Conservation (phyloP, 2,888 invertebrate species). For the Synergus gifuensis region DNA sequence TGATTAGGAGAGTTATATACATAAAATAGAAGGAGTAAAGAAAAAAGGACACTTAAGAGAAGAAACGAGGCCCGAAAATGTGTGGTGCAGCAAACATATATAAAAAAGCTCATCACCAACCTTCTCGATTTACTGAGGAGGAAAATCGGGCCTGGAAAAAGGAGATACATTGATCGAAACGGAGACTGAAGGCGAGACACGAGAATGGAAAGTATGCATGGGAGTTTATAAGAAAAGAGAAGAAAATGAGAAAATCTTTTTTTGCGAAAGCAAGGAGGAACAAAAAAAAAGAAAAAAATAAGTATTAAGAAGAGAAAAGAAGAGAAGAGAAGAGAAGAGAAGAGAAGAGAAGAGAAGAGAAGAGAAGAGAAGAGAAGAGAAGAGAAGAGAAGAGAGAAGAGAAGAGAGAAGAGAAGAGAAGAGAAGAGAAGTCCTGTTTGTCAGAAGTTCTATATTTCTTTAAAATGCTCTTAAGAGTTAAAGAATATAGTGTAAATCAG, state of each 20-base stretch:
- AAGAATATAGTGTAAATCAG: background rate
- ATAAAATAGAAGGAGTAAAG: constrained; percentile 6
- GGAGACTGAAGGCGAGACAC: constrained; percentile 41
- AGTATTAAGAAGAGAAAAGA: constrained; percentile 29
- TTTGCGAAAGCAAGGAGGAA: constrained; percentile 64
- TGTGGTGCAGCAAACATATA: constrained; percentile 60
- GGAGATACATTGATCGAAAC: constrained; percentile 33
- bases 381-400: background rate
- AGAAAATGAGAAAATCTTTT: constrained; percentile 67
- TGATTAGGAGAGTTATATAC: constrained; percentile 24
- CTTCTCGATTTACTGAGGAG: constrained; percentile 45
- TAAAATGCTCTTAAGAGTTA: background rate
- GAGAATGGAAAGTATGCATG: constrained; percentile 46
- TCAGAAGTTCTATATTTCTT: constrained; percentile 26
- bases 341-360: background rate
- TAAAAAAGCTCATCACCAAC: constrained; percentile 61
- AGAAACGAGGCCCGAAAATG: constrained; percentile 39
- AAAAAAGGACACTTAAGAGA: constrained; percentile 21
- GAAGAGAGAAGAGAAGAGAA: background rate
- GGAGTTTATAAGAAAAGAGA: constrained; percentile 53
- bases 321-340: background rate
- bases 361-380: constrained; percentile 13
- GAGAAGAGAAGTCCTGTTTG: background rate
- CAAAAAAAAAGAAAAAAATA: constrained; percentile 63
- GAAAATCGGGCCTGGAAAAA: constrained; percentile 40